Conservation (phyloP, 2,888 invertebrate species). For the Oscheius sp. region DNA sequence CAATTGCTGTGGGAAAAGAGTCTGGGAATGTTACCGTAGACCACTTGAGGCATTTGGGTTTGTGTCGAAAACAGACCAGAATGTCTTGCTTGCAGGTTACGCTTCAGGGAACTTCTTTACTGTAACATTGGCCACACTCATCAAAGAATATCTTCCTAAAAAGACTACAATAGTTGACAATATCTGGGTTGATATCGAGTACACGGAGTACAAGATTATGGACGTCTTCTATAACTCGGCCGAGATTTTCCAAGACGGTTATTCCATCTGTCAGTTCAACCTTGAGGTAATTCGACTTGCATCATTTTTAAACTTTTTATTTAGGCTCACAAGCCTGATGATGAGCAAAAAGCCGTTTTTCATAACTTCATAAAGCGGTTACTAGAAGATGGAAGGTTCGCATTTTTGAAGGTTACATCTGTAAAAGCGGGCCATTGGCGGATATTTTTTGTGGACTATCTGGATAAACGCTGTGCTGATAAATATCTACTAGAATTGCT, state of each 20-base stretch:
- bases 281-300: neutral
- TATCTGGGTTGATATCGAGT: constrained; percentile 21
- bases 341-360: neutral
- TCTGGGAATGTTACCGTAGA: constrained; percentile 4
- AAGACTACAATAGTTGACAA: constrained; percentile 13
- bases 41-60: neutral
- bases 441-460: constrained; percentile 8
- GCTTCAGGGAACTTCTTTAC: neutral
- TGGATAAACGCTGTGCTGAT: neutral
- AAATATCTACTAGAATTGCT: neutral
- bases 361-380: neutral
- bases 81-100: too few species aligned
- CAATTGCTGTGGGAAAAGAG: neutral
- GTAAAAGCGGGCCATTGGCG: constrained; percentile 2
- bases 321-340: neutral
- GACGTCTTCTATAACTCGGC: neutral
- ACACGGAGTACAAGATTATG: constrained; percentile 10
- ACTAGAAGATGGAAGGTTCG: neutral
- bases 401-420: neutral
- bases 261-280: constrained; percentile 14
- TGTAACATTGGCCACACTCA: neutral
- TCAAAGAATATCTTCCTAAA: neutral
- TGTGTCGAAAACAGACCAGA: neutral
- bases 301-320: too few species aligned
- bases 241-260: constrained; percentile 2